These are phyloP conservation scores for Colostygia pectinataria DNA, from an alignment of 2,888 invertebrate species.

Conservation along the genomic window DNA sequence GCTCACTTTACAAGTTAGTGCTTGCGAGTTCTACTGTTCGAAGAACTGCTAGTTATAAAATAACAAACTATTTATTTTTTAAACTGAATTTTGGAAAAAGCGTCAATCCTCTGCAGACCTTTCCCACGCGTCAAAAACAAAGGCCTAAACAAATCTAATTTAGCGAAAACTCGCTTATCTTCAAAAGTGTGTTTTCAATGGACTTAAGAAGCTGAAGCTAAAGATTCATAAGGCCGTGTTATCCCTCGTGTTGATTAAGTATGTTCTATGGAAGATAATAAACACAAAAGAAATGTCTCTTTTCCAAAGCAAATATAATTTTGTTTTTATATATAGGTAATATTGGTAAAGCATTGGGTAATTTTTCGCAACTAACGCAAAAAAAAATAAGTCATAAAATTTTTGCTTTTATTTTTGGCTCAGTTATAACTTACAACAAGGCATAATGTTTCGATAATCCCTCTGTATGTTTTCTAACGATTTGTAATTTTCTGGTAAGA, in stretches of 20 bases:
- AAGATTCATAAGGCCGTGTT: slow-evolving; percentile 34
- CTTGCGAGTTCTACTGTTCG: no score
- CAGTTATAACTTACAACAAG: no score
- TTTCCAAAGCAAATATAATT: slow-evolving; percentile 9
- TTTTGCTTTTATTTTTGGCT: no score
- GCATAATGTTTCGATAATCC: no score
- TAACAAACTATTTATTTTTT: neutral
- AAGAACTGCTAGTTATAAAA: no score
- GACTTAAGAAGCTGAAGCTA: slow-evolving; percentile 31
- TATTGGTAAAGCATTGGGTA: no score
- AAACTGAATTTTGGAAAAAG: neutral
- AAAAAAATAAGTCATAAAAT: no score
- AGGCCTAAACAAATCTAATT: slow-evolving; percentile 30
- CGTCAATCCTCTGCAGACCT: neutral
- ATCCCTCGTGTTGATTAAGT: slow-evolving; percentile 25
- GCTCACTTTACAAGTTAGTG: no score
- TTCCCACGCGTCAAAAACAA: slow-evolving; percentile 9
- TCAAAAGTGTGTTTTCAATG: slow-evolving; percentile 30
- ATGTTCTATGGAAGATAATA: slow-evolving; percentile 29
- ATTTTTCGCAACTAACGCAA: no score
- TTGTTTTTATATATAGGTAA: no score
- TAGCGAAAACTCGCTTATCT: slow-evolving; percentile 24
- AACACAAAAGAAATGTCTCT: slow-evolving; percentile 22
- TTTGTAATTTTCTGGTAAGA: neutral
- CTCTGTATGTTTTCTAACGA: no score